Base-by-base conservation (phyloP, 2,888 invertebrate species). In the Cataglyphis cursor region DNA sequence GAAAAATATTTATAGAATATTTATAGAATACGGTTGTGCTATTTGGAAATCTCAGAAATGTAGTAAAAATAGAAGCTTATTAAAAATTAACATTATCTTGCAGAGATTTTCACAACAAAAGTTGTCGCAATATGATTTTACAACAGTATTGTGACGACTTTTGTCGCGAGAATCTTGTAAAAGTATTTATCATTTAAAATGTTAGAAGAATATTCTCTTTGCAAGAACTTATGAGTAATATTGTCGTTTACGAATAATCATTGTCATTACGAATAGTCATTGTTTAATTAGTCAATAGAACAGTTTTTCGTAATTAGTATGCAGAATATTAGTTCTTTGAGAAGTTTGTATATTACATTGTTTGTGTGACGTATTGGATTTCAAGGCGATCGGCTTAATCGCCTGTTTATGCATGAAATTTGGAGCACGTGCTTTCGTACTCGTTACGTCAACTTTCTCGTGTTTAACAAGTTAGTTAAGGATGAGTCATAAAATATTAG, bases 351-450 rank as follows among this genome's bases (percentile, higher is more conserved):
- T 41, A 72, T 72, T 68, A 48, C 15, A n/a, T 76, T 28, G 28
- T 66, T 65, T 54, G 57, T 31, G 24, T 57, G 38, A 44, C n/a
- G 57, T 12, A 59, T 68, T 70, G 38, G 10, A 44, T 65, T 80
- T 59, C 72, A 72, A 59, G 59, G 44, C 41, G 78, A 44, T 21
- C 15, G 0, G 21, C 18, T 48, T 80, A 72, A 80, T 72, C 68
- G 31, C 28, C 28, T 80, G 78, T 78, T 78, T 72, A 44, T 44
- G 72, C 28, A 59, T 4, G 21, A 80, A 80, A 72, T 80, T 80
- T 24, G 44, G 59, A 44, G 59, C 78, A 48, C 78, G 59, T 70
- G 78, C 59, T 78, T 78, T 78, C 72, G 70, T 28, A 21, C n/a
- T 15, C 18, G 28, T 54, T 54, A 54, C 59, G 18, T 78, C 57